Base-by-base conservation (phyloP, 2,797 vertebrate genomes). In the Heterohyrax brucei region DNA sequence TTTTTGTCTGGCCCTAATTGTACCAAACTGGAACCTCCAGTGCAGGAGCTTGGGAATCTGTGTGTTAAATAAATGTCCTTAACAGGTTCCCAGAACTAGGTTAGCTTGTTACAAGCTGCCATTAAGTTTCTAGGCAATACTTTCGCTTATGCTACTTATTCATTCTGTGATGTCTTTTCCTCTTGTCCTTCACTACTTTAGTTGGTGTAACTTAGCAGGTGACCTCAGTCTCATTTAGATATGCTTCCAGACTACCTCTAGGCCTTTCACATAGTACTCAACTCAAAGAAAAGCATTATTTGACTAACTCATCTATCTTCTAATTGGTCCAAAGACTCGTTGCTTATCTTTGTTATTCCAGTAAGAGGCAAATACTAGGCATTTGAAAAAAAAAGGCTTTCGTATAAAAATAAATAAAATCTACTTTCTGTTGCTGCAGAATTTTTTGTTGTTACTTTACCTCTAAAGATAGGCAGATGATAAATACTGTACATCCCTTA, bases 361-460 rank as follows among this genome's bases (percentile, higher is more conserved):
- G 33, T 24, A 64, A 84, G 50, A 78, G 12, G 30, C 16, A 91
- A 95, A 33, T 39, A 88, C 12, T 70, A 86, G 26, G 9, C 2
- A 76, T 61, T 80, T 89, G 72, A 70, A 22, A 83, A 91, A 94
- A 80, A 75, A 24, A 84, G 89, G 18, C 61, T 75, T 89, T 46
- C 3, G 76, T 68, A 1, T 91, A 46, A 85, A 91, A 93, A 89
- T 30, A 18, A 87, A 14, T n/a, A 75, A 68, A 83, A 72, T 3
- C 18, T 66, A 18, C 0, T 10, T 56, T 64, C 82, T 89, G 28
- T 79, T 83, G 26, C 91, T 72, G 68, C 2, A 7, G 33, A 59
- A 76, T 90, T 90, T 72, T 89, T 94, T 72, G 7, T 72, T 93
- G n/a, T 90, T 84, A 18, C 10, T 84, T 81, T 92, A 39, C 48